phyloP scores from a whole-genome alignment of 1,140 invertebrate species.

The Rhopalosiphum padi region DNA sequence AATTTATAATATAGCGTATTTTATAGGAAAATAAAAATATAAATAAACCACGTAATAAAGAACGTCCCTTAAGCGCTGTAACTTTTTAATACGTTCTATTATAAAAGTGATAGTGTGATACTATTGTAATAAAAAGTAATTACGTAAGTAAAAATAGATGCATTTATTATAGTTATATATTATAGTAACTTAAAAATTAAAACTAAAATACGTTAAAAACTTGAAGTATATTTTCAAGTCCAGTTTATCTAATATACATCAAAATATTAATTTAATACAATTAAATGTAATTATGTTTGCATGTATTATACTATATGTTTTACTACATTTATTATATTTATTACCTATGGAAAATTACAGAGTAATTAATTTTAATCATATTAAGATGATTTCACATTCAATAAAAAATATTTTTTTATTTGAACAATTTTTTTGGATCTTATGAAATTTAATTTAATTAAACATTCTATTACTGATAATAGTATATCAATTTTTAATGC shows the following conservation, averaged over 20 bases:
- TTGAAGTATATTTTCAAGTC: background rate
- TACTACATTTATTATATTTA: background rate
- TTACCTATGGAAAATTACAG: background rate
- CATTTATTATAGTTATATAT: background rate
- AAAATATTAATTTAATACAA: background rate
- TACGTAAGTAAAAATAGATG: background rate
- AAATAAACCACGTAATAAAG: background rate
- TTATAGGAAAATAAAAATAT: background rate
- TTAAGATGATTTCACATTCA: background rate
- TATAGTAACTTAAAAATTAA: background rate
- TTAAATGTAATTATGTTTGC: background rate
- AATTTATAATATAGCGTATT: background rate
- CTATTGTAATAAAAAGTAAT: background rate
- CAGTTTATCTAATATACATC: background rate
- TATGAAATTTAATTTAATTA: background rate
- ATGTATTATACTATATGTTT: background rate
- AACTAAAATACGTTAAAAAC: background rate
- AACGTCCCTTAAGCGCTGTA: constrained; percentile 5
- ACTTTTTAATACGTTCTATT: constrained; percentile 28
- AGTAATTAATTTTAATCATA: background rate
- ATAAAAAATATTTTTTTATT: background rate
- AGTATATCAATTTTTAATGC: background rate
- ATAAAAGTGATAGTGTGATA: background rate
- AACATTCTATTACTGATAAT: background rate
- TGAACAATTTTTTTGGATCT: background rate